A percentile compares a stretch with the other conserved stretches of the same genome.
Conservation (phyloP, 2,888 invertebrate species). For the Icerya purchasi region DNA sequence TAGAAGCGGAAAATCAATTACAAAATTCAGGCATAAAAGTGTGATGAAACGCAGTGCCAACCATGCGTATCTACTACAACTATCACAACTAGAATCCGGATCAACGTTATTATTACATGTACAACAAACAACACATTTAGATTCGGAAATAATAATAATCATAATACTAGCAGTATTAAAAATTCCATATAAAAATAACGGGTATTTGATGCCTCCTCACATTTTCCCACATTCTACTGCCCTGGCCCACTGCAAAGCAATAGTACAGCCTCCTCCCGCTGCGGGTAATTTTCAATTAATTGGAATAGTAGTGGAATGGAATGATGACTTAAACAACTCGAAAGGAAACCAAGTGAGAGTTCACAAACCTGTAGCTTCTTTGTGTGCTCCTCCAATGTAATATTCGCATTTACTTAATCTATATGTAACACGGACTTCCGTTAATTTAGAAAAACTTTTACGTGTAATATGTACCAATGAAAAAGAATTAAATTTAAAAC, state of each 20-base stretch:
- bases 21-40: background rate
- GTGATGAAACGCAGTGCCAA: background rate
- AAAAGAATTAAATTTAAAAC: too few relatives aligned
- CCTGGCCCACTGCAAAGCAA: too few relatives aligned
- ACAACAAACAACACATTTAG: conserved; percentile 1
- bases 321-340: too few relatives aligned
- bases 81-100: background rate
- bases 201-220: conserved; percentile 9
- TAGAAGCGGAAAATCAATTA: background rate
- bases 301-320: background rate
- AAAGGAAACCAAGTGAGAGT: background rate
- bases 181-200: conserved; percentile 12
- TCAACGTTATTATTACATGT: background rate
- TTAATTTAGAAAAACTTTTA: too few relatives aligned
- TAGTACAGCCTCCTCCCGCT: too few relatives aligned
- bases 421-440: too few relatives aligned
- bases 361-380: background rate
- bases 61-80: background rate
- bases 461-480: too few relatives aligned
- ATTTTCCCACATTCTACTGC: conserved; percentile 12
- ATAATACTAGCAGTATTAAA: too few relatives aligned
- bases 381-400: too few relatives aligned
- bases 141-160: conserved; percentile 8
- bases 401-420: too few relatives aligned
- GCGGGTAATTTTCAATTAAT: background rate